A percentile compares a stretch with the other conserved stretches of the same genome.
Conservation (phyloP, 1,140 invertebrate genomes). For the silkworm (Bombyx mori) region ASM3026992v2 NC_085127.1:1965001-1965500, state of each 20-base stretch:
- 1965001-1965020: slow-evolving; percentile 50
- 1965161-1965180: slow-evolving; percentile 60
- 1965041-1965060: slow-evolving; percentile 44
- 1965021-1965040: slow-evolving; percentile 43
- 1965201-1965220: slow-evolving; percentile 41
- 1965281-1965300: no score
- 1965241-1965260: slow-evolving; percentile 1
- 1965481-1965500: no score
- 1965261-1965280: slow-evolving; percentile 2
- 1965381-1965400: no score
- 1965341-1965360: no score
- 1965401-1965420: no score
- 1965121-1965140: slow-evolving; percentile 33
- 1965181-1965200: slow-evolving; percentile 46
- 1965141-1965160: slow-evolving; percentile 60
- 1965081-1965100: slow-evolving; percentile 56
- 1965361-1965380: no score
- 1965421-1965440: no score
- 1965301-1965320: no score
- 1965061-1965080: slow-evolving; percentile 62
- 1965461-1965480: no score
- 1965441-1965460: no score
- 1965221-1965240: slow-evolving; percentile 30
- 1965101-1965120: slow-evolving; percentile 66
- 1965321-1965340: no score